Base-by-base conservation (phyloP, 1,140 invertebrate genomes). In the Dreissena rostriformis region DNA sequence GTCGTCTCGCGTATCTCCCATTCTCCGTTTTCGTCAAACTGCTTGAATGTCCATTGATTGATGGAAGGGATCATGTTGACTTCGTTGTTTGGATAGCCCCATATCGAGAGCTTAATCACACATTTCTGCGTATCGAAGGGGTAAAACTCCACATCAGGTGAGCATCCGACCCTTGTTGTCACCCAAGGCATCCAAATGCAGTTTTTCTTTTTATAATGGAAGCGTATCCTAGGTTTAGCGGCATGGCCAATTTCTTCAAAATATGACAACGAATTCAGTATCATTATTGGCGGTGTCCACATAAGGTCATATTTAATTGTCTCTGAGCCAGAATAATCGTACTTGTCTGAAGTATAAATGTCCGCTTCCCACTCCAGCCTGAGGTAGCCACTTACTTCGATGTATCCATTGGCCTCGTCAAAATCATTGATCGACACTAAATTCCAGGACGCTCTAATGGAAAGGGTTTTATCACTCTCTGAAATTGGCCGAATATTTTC, bases 331-430 rank as follows among this genome's bases (percentile, higher is more conserved):
- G 39, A 29, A 39, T 39, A 39, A 39, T 39, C 8, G 0, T 17
- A 2, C 51, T 26, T 11, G 15, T 57, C 52, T 49, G 68, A 29
- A 1, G 71, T 61, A 17, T 72, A 73, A 0, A 61, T 26, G 17
- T 57, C 28, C 22, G 70, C 49, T 15, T 24, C 49, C 79, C 79
- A 81, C 51, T 72, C 55, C 12, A 81, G n/a, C 7, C 26, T 72
- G 8, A 81, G 39, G 24, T 72, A 81, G 10, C 79, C 79, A 71
- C 79, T 81, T 14, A 81, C n/a, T 22, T 81, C 79, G 14, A 81
- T 22, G 22, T 65, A 81, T n/a, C 79, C 79, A 81, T 81, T 81
- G 49, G 79, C 63, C 66, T 81, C 79, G 73, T 81, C 79, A 81
- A 81, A 81, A 28, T 81, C 79, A 71, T 72, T 72, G 28, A 81